Base-by-base conservation (phyloP, 2,797 vertebrate species). In the Tinamus major region DNA sequence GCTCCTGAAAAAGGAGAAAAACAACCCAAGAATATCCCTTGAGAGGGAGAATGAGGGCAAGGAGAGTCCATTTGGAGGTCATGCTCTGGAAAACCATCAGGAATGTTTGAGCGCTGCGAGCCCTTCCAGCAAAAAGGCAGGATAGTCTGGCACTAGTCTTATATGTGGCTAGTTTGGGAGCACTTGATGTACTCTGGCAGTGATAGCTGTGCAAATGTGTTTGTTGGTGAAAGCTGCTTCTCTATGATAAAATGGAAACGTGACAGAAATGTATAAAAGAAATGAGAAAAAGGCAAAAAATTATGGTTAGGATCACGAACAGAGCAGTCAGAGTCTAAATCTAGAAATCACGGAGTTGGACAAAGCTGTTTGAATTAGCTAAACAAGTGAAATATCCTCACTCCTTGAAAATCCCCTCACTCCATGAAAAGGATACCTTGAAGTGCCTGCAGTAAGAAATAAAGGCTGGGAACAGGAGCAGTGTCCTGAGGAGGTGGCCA, bases 201-300 rank as follows among this genome's bases (percentile, higher is more conserved):
- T 87, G 64, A 53, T 72, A 70, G 16, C 35, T 63, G 13, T 85
- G 77, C 46, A 72, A 68, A 81, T 63, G 29, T 79, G 26, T 58
- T 74, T 79, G 26, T 58, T 74, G 69, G 35, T 1, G 1, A 37
- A 87, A 89, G 13, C n/a, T 89, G 35, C n/a, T 94, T 89, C 20
- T 74, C 56, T 63, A 27, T 63, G 53, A 82, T 21, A 76, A 76
- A 91, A 94, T 81, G 15, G 79, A 91, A 39, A 55, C 0, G 0
- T 81, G 63, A 79, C 15, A 63, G 15, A 71, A 85, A 48, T 79
- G 17, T 84, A 91, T 90, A 78, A 75, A 80, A 69, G 13, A 69
- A 58, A 13, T 29, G 41, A 68, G 35, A 80, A 87, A 77, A 70
- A 4, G 1, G 7, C 48, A 85, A 62, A 65, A 56, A 55, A n/a